A percentile compares a stretch with the other conserved stretches of the same genome.
phyloP scores from a whole-genome alignment of 2,888 invertebrate species.

The Zaprionus obscuricornis region DNA sequence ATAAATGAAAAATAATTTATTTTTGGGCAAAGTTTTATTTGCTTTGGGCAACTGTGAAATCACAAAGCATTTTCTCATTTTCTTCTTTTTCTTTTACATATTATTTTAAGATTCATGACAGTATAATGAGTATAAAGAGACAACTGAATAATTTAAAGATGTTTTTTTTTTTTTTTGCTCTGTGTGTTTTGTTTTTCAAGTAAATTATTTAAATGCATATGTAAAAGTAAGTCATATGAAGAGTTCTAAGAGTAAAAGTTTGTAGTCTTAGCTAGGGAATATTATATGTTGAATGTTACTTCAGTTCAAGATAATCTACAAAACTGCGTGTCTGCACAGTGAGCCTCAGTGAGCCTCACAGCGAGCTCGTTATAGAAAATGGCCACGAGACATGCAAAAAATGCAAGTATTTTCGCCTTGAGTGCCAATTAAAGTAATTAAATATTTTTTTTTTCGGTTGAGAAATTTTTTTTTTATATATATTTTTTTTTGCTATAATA shows the following conservation, averaged over 20 bases:
- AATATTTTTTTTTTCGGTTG: too few species aligned
- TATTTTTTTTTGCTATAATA: conserved; percentile 25
- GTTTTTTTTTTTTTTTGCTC: background rate
- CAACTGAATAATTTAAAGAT: too few species aligned
- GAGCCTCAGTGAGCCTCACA: too few species aligned
- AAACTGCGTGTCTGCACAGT: too few species aligned
- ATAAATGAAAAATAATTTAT: conserved; percentile 27
- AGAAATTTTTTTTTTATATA: conserved; percentile 8
- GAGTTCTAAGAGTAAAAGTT: conserved; percentile 1
- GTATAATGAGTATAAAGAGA: too few species aligned
- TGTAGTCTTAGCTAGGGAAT: background rate
- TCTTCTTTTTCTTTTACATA: background rate
- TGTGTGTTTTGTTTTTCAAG: too few species aligned
- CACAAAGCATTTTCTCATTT: background rate
- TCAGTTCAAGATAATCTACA: too few species aligned
- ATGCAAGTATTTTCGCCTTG: conserved; percentile 41
- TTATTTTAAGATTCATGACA: too few species aligned
- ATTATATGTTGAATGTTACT: too few species aligned
- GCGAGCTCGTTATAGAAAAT: conserved; percentile 25
- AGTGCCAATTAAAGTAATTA: conserved; percentile 55
- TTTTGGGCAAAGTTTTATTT: conserved; percentile 16
- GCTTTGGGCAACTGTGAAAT: conserved; percentile 23
- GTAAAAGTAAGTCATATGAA: too few species aligned
- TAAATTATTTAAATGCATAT: too few species aligned
- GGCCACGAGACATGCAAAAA: conserved; percentile 46